Base-by-base conservation (phyloP, 2,888 invertebrate species). In the Villa cingulata region DNA sequence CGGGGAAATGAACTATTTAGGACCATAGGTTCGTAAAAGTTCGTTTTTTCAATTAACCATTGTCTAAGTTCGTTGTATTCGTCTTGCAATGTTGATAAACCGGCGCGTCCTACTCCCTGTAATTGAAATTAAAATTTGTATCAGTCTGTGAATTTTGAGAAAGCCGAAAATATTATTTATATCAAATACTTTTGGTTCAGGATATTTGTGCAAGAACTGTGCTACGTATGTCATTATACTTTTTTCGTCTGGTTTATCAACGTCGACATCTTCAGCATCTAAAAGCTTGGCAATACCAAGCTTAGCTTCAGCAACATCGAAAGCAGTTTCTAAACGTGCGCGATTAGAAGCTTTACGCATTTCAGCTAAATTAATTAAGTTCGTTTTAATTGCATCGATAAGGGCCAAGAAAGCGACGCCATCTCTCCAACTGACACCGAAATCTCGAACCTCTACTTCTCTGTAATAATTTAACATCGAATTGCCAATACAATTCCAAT, bases 141-240 rank as follows among this genome's bases (percentile, higher is more conserved):
- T 12, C 9, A 32, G 12, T 12, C 12, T 32, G 12, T 12, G 4
- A 23, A 6, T 23, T 23, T 23, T 23, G 27, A 9, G 1, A 27
- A 27, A 2, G 10, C 10, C 10, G 27, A 27, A 27, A 9, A 9
- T 3, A 15, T 34, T n/a, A 12, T 37, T 34, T 18, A 27, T 23
- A 16, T 7, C 14, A 53, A 58, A 62, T 54, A 78, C 78, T 71
- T 81, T 85, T 44, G 88, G 86, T 73, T 89, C 88, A 41, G 88
- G 88, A 71, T 88, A 89, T 72, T 92, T 91, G 68, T 95, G 92
- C 63, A 96, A 75, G 72, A 96, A 96, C 73, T 96, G 95, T 37
- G 96, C 94, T 53, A 96, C 94, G 68, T 96, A 96, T 29, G 96
- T 96, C 95, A 96, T 96, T 59, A 96, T 90, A 53, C 92, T 94